Conservation (phyloP, 2,797 vertebrate species). For the Crenuchus spilurus region DNA sequence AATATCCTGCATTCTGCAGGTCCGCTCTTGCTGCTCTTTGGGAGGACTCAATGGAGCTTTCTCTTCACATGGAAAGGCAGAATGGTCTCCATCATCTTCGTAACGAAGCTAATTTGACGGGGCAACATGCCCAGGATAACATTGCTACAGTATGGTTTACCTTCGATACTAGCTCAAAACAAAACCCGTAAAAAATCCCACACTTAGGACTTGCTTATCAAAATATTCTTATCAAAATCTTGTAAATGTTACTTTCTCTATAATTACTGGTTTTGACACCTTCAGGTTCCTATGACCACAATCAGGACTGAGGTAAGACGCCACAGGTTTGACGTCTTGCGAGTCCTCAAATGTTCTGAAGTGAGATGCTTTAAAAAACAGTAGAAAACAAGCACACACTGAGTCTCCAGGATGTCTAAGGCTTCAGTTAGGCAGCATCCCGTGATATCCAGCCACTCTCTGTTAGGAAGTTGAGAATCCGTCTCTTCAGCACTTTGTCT, state of each 20-base stretch:
- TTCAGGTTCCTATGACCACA: conserved; percentile 36
- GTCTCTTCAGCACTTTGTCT: conserved; percentile 96
- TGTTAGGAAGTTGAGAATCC: conserved; percentile 94
- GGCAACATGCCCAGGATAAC: too few species aligned
- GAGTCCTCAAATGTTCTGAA: conserved; percentile 24
- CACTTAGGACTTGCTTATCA: too few species aligned
- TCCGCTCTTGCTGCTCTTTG: neutral
- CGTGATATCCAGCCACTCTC: conserved; percentile 98
- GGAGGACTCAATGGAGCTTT: neutral
- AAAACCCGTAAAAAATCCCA: neutral
- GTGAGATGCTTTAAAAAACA: conserved; percentile 11
- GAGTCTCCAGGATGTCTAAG: neutral
- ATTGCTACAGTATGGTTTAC: neutral
- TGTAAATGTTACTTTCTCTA: neutral
- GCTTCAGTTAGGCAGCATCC: conserved; percentile 83
- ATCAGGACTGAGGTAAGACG: conserved; percentile 10
- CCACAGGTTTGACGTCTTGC: neutral
- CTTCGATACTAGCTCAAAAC: neutral
- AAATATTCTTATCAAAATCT: neutral
- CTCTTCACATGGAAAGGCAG: neutral
- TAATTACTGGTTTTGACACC: neutral
- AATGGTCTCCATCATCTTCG: neutral
- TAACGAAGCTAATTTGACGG: neutral
- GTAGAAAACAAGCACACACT: conserved; percentile 41
- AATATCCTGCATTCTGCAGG: neutral